These are phyloP conservation scores for Tupiocoris notatus DNA, from an alignment of 2,888 invertebrate species.

Conservation along the genomic window DNA sequence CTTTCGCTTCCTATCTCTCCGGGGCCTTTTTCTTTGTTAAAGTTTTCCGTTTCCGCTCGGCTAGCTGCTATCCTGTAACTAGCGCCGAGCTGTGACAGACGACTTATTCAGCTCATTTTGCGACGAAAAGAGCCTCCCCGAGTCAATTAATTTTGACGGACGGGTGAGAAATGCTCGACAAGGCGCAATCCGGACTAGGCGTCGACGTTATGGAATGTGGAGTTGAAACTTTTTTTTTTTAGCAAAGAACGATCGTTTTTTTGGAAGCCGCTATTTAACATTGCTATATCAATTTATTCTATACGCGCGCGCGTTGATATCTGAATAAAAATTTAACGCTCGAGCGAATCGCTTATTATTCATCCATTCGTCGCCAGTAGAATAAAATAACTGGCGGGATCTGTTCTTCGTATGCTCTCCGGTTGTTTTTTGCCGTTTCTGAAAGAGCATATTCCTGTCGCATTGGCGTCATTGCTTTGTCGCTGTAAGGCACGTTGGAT, in stretches of 20 bases:
- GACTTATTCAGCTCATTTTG: conserved; percentile 4
- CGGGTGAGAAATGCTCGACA: not conserved
- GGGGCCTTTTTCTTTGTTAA: not conserved
- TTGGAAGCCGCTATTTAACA: too few species aligned
- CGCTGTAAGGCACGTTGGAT: not conserved
- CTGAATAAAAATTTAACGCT: too few species aligned
- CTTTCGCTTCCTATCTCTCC: not conserved
- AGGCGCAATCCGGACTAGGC: not conserved
- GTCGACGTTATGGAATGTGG: too few species aligned
- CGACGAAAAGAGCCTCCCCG: not conserved
- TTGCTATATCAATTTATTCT: too few species aligned
- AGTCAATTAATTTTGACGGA: not conserved
- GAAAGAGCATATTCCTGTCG: not conserved
- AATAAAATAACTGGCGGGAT: too few species aligned
- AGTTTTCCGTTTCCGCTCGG: not conserved
- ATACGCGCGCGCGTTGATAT: too few species aligned
- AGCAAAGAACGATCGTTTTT: too few species aligned
- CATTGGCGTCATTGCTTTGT: not conserved
- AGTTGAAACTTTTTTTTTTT: too few species aligned
- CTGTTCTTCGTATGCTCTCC: too few species aligned
- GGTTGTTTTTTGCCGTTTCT: not conserved
- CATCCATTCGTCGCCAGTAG: too few species aligned
- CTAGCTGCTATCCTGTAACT: not conserved
- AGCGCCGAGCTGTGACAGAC: not conserved
- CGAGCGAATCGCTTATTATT: too few species aligned